Conservation (phyloP, 2,888 invertebrate genomes). For the Eurytoma californica region DNA sequence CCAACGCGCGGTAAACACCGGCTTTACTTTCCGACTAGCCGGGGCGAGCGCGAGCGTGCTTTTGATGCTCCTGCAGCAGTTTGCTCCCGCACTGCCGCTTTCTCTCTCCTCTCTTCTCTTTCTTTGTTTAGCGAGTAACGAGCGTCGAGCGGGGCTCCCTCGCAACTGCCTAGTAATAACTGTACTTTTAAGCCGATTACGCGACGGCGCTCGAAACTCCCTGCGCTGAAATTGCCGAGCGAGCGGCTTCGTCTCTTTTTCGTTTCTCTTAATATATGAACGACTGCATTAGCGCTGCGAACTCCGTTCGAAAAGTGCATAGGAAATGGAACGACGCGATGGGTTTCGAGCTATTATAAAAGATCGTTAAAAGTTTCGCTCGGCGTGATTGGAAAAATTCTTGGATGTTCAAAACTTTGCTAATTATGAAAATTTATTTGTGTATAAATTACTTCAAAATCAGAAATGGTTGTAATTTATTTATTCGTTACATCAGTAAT, state of each 20-base stretch:
- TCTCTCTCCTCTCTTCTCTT: not conserved
- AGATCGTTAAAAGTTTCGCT: too few relatives aligned
- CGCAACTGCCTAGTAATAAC: conserved; percentile 33
- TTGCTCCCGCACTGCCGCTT: not conserved
- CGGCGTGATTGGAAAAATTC: too few relatives aligned
- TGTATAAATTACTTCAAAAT: too few relatives aligned
- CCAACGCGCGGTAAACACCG: conserved; percentile 14
- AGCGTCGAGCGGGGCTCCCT: not conserved
- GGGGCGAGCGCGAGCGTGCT: not conserved
- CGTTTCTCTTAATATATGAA: conserved; percentile 12
- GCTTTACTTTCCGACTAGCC: conserved; percentile 16
- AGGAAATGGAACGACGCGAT: too few relatives aligned
- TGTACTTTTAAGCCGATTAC: conserved; percentile 47
- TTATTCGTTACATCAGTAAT: too few relatives aligned
- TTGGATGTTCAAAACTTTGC: too few relatives aligned
- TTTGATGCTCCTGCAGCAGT: conserved; percentile 2
- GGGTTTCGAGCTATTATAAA: too few relatives aligned
- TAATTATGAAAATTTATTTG: too few relatives aligned
- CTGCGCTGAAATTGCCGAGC: not conserved
- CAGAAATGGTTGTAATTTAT: too few relatives aligned
- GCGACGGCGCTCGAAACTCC: not conserved
- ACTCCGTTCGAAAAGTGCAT: too few relatives aligned
- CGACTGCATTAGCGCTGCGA: too few relatives aligned
- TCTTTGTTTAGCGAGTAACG: not conserved
- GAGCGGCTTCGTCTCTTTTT: not conserved